phyloP scores from a whole-genome alignment of 2,113 vertebrate species.

The Aphelocoma coerulescens region DNA sequence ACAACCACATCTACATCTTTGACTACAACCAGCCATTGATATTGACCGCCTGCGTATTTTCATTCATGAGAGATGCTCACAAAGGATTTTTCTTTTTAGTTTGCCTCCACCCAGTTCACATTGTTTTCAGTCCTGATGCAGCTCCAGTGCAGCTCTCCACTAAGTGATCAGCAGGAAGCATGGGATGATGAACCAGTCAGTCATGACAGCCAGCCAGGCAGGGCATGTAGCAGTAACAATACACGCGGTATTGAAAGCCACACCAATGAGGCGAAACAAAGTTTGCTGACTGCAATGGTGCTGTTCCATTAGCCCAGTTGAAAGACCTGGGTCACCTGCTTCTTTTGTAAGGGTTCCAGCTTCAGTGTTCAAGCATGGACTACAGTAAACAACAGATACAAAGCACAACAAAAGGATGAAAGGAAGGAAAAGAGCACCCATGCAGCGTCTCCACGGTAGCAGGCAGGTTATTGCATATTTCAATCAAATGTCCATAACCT shows the following conservation, averaged over 20 bases:
- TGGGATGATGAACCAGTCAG: neutral
- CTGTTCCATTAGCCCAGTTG: neutral
- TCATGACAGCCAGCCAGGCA: neutral
- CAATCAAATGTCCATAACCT: neutral
- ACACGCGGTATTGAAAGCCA: neutral
- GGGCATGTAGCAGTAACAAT: rapidly evolving
- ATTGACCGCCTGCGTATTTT: neutral
- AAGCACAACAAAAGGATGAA: neutral
- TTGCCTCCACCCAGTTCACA: neutral
- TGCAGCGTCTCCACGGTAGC: neutral
- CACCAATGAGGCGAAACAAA: neutral
- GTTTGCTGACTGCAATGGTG: neutral
- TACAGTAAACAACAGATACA: neutral
- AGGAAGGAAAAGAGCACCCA: neutral
- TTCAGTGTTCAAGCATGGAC: neutral
- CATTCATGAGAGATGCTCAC: neutral
- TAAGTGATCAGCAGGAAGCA: neutral
- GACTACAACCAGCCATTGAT: neutral
- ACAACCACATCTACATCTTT: rapidly evolving
- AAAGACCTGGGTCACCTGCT: neutral
- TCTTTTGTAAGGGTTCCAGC: neutral
- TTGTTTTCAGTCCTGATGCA: neutral
- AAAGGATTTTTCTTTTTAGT: neutral
- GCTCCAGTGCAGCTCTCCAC: rapidly evolving
- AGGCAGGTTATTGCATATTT: neutral